These are phyloP conservation scores for Cygnus olor DNA, from an alignment of 2,797 vertebrate genomes.

Conservation along the genomic window DNA sequence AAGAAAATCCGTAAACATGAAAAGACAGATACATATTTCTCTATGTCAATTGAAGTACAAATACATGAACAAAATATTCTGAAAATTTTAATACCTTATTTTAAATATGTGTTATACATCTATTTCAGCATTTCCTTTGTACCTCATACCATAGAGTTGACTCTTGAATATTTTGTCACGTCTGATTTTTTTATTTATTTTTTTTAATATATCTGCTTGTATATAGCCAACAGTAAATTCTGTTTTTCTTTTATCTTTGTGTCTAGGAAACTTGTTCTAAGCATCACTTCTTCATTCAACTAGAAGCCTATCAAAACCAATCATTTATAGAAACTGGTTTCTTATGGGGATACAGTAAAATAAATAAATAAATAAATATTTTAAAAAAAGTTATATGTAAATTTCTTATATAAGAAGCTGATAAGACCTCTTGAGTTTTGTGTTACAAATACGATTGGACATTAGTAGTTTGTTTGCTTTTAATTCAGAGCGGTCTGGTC, in stretches of 20 bases:
- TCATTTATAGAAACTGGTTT: accelerated
- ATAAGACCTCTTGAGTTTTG: background rate
- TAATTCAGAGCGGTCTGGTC: background rate
- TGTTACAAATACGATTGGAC: background rate
- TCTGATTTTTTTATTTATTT: no score
- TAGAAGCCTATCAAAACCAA: background rate
- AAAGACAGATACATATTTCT: background rate
- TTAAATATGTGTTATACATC: background rate
- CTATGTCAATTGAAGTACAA: background rate
- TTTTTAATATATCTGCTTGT: background rate
- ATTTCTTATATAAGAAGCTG: background rate
- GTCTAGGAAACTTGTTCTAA: background rate
- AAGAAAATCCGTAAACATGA: background rate
- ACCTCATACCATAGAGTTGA: background rate
- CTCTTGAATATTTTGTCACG: background rate
- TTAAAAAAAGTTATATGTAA: background rate
- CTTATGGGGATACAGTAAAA: background rate
- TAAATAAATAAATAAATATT: no score
- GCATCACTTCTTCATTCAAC: background rate
- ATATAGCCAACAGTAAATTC: background rate
- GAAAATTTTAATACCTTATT: background rate
- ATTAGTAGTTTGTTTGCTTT: background rate
- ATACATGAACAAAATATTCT: background rate
- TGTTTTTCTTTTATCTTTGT: background rate
- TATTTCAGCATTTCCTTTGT: background rate